Evolutionary conservation across 2,888 invertebrate genomes (phyloP).

Genomic region (Mythimna pallens): DNA sequence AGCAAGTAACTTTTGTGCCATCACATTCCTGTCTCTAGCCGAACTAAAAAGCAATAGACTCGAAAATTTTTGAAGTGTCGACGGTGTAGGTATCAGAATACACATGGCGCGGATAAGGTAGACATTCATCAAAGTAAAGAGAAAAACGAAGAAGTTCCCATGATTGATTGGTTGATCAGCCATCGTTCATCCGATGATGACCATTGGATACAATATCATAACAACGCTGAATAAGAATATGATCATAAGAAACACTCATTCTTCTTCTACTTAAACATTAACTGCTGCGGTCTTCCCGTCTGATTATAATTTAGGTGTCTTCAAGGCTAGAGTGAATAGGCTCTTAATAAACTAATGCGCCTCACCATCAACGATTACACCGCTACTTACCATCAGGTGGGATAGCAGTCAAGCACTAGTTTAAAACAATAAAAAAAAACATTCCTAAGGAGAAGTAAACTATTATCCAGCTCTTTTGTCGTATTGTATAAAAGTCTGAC

Average conservation of each 20-base stretch:
- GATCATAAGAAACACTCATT: not conserved
- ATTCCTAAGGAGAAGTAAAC: not conserved
- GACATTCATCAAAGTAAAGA: not conserved
- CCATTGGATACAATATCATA: not conserved
- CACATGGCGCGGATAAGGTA: not conserved
- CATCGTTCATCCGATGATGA: not conserved
- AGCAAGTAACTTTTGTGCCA: not conserved
- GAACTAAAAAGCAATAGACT: not conserved
- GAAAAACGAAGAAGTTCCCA: not conserved
- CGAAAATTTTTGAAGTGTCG: not conserved
- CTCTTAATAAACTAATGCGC: no score
- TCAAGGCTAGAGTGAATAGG: no score
- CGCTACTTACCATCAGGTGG: no score
- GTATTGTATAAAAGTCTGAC: conserved; percentile 71
- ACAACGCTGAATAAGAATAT: not conserved
- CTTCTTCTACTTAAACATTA: no score
- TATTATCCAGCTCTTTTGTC: not conserved
- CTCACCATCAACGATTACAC: no score
- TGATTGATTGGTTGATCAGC: not conserved
- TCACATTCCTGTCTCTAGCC: not conserved
- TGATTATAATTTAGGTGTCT: no score
- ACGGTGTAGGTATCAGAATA: not conserved
- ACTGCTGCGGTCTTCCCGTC: no score
- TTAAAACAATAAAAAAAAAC: no score
- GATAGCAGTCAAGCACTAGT: no score